A percentile compares a stretch with the other conserved stretches of the same genome.
Evolutionary conservation across 2,797 vertebrate genomes (phyloP).

Genomic region (Myotis pilosus): DNA sequence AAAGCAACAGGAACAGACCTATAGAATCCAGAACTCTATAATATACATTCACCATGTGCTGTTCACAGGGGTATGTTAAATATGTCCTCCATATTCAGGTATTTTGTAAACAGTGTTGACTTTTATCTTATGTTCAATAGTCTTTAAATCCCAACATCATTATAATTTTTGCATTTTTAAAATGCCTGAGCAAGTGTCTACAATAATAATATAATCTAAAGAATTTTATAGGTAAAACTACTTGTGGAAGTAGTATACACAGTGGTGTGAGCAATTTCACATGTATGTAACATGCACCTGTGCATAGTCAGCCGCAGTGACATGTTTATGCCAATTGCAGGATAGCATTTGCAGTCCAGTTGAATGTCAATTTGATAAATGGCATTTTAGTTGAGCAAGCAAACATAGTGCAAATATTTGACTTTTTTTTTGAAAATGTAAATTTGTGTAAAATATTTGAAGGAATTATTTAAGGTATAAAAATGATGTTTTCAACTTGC

Average conservation of each 20-base stretch:
- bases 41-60: background rate
- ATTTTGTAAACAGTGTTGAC: constrained; percentile 50
- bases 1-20: background rate
- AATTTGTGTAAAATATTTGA: constrained; percentile 32
- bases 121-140: background rate
- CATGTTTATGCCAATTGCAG: background rate
- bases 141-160: background rate
- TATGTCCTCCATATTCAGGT: constrained; percentile 58
- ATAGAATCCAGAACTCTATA: background rate
- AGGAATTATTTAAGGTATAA: background rate
- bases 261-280: background rate
- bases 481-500: background rate
- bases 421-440: constrained; percentile 5
- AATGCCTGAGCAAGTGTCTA: background rate
- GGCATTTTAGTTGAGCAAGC: background rate
- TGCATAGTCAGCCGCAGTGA: background rate
- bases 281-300: background rate
- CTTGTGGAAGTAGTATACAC: background rate
- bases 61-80: constrained; percentile 38
- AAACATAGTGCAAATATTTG: constrained; percentile 29
- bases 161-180: background rate
- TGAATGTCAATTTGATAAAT: constrained; percentile 20
- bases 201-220: background rate
- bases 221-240: background rate
- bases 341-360: background rate